phyloP scores from a whole-genome alignment of 2,888 invertebrate genomes.

The Octodonta nipae region DNA sequence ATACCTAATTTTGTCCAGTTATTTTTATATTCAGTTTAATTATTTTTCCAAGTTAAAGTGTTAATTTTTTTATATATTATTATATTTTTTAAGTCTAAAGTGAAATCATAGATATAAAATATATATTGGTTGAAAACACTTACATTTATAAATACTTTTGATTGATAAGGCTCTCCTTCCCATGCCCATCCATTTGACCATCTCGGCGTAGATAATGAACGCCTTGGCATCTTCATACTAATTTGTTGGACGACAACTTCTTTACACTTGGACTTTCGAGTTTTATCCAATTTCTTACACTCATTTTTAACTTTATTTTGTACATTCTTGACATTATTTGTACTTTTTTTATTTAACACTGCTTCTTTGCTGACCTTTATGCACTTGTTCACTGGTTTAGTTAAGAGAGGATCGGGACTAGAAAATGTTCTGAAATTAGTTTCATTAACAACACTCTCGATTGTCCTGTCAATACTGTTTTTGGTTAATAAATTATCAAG shows the following conservation, averaged over 20 bases:
- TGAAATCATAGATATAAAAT: too few species aligned
- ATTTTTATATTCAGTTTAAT: too few species aligned
- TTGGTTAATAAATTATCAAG: slow-evolving; percentile 45
- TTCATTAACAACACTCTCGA: slow-evolving; percentile 36
- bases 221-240: slow-evolving; percentile 24
- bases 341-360: slow-evolving; percentile 15
- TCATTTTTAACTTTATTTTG: slow-evolving; percentile 14
- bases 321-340: slow-evolving; percentile 13
- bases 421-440: slow-evolving; percentile 15
- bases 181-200: slow-evolving; percentile 91
- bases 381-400: slow-evolving; percentile 24
- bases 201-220: slow-evolving; percentile 38
- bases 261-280: slow-evolving; percentile 27
- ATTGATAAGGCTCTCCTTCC: slow-evolving; percentile 72
- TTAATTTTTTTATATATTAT: too few species aligned
- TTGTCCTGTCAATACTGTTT: slow-evolving; percentile 44
- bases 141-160: slow-evolving; percentile 79
- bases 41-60: too few species aligned
- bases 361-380: slow-evolving; percentile 37
- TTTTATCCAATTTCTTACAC: slow-evolving; percentile 16
- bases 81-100: too few species aligned
- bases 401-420: slow-evolving; percentile 11
- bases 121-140: too few species aligned
- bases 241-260: slow-evolving; percentile 18
- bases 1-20: too few species aligned